Evolutionary conservation across 2,113 vertebrate species (phyloP).

Genomic region (Sceloporus tristichus): DNA sequence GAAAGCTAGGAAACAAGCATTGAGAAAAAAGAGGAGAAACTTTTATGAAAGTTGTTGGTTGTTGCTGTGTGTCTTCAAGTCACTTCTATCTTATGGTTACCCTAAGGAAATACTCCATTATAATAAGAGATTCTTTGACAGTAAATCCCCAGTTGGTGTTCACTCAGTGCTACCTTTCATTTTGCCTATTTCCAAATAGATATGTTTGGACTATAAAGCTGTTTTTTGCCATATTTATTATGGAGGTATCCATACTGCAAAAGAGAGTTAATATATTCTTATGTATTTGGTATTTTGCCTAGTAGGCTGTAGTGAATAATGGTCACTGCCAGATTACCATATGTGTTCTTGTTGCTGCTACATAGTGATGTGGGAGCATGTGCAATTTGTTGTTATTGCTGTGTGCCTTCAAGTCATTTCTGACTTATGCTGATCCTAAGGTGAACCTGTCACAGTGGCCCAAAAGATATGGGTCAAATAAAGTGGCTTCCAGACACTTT

Average conservation of each 20-base stretch:
- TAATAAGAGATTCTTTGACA: slow-evolving; percentile 1
- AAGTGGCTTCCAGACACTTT: no score
- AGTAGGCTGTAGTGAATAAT: neutral
- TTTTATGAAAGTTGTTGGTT: neutral
- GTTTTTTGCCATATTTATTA: neutral
- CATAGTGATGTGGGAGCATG: no score
- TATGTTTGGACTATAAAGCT: neutral
- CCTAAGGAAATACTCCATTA: no score
- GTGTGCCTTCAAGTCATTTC: neutral
- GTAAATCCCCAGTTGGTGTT: neutral
- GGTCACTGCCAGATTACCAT: neutral
- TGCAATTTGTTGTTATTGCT: no score
- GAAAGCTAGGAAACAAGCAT: neutral
- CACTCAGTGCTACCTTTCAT: neutral
- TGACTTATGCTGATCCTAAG: neutral
- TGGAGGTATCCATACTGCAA: neutral
- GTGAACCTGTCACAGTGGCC: neutral
- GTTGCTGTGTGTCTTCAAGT: no score
- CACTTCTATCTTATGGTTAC: no score
- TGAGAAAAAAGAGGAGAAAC: neutral
- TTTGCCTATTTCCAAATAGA: neutral
- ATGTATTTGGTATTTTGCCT: neutral
- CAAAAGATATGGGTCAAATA: no score
- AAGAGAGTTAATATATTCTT: neutral
- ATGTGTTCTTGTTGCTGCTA: no score